These are phyloP conservation scores for Notolepis coatsorum DNA, from an alignment of 2,797 vertebrate species.

Conservation along the genomic window DNA sequence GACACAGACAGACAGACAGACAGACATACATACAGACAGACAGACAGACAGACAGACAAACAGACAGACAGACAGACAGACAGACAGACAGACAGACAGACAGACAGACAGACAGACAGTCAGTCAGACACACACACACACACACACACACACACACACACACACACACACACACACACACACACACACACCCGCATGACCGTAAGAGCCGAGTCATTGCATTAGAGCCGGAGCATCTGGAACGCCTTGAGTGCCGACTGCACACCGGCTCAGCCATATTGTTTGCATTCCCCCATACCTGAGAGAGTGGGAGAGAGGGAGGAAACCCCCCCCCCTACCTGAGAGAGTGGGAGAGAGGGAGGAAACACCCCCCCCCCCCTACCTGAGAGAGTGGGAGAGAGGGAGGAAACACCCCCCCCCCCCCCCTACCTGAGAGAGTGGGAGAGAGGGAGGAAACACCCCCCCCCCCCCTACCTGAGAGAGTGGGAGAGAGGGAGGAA, in stretches of 20 bases:
- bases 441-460: conserved; percentile 46
- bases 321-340: conserved; percentile 34
- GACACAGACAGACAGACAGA: conserved; percentile 30
- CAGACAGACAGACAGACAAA: conserved; percentile 27
- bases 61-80: conserved; percentile 27
- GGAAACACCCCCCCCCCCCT: conserved; percentile 42
- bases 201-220: conserved; percentile 55
- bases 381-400: too few species aligned
- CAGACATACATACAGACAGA: conserved; percentile 29
- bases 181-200: conserved; percentile 23
- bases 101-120: conserved; percentile 26
- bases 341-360: too few species aligned
- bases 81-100: conserved; percentile 40
- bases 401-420: conserved; percentile 40
- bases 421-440: too few species aligned
- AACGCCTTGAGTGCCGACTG: conserved; percentile 42
- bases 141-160: conserved; percentile 40
- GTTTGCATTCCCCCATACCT: conserved; percentile 68
- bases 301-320: conserved; percentile 57
- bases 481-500: conserved; percentile 43
- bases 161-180: conserved; percentile 26
- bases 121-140: conserved; percentile 34
- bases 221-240: conserved; percentile 53
- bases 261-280: conserved; percentile 55
- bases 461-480: too few species aligned